Conservation (phyloP, 2,797 vertebrate genomes). For the Bradypodion pumilum region DNA sequence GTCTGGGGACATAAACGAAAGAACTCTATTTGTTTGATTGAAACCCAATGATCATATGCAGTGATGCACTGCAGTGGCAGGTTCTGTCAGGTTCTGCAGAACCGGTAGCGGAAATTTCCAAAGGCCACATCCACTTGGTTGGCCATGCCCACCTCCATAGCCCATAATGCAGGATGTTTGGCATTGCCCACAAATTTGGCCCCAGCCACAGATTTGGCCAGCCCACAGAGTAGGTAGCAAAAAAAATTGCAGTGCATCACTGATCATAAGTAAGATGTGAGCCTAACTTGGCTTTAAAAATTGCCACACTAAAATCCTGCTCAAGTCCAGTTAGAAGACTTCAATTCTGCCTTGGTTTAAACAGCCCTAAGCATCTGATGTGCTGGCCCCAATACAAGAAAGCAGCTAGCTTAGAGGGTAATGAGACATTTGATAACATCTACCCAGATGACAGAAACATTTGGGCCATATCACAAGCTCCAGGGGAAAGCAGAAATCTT, state of each 20-base stretch:
- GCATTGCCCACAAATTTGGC: no score
- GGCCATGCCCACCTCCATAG: no score
- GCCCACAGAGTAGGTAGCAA: no score
- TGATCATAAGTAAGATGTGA: neutral
- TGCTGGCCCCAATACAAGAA: constrained; percentile 1
- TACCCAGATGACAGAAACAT: constrained; percentile 23
- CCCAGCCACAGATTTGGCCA: no score
- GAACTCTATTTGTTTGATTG: neutral
- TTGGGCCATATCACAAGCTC: constrained; percentile 16
- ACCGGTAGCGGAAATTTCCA: no score
- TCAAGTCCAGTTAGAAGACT: constrained; percentile 7
- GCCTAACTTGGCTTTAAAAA: constrained; percentile 1
- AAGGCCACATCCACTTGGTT: no score
- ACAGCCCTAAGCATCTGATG: neutral
- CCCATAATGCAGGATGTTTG: no score
- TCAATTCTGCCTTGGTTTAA: constrained; percentile 8
- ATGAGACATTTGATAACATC: constrained; percentile 26
- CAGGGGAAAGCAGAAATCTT: constrained; percentile 4
- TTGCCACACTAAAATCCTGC: neutral
- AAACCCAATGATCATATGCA: no score
- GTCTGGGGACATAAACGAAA: constrained; percentile 1
- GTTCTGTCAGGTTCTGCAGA: no score
- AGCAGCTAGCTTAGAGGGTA: constrained; percentile 21
- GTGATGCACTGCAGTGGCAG: no score
- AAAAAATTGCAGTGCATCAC: no score